A percentile compares a stretch with the other conserved stretches of the same genome.
Evolutionary conservation across 2,888 invertebrate species (phyloP).

Genomic region (Drosophila barbarae): DNA sequence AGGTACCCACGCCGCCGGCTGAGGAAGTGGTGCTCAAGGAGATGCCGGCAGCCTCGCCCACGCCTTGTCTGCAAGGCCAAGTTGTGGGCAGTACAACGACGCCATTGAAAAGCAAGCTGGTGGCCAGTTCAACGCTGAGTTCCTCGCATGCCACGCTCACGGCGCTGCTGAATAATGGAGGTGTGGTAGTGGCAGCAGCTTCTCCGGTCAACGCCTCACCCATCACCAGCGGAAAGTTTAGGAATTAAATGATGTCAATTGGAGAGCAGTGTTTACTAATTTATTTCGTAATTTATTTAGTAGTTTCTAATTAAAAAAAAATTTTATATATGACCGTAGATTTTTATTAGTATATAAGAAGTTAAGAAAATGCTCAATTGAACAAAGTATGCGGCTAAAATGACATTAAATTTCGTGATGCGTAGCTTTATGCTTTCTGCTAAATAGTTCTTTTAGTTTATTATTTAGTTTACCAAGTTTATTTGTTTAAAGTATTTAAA

Average conservation of each 20-base stretch:
- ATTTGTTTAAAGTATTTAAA: no score
- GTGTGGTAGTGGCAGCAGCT: conserved; percentile 19
- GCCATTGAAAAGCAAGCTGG: conserved; percentile 53
- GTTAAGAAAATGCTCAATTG: background rate
- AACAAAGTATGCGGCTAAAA: no score
- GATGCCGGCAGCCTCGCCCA: conserved; percentile 30
- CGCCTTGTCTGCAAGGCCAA: conserved; percentile 60
- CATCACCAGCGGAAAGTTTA: conserved; percentile 14
- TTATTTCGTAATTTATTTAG: conserved; percentile 1
- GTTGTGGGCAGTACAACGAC: conserved; percentile 62
- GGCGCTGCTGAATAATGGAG: conserved; percentile 76
- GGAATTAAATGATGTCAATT: conserved; percentile 9
- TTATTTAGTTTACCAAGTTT: no score
- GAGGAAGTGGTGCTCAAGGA: conserved; percentile 52
- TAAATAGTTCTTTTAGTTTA: no score
- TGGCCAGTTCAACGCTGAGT: conserved; percentile 75
- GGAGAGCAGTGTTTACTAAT: no score
- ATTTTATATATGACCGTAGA: background rate
- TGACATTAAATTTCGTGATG: no score
- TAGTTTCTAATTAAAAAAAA: background rate
- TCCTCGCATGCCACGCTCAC: conserved; percentile 79
- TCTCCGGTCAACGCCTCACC: conserved; percentile 15
- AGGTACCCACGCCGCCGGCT: conserved; percentile 13
- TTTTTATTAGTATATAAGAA: background rate
- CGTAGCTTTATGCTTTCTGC: background rate